Conservation (phyloP, 2,113 vertebrate genomes). For the Amia ocellicauda region DNA sequence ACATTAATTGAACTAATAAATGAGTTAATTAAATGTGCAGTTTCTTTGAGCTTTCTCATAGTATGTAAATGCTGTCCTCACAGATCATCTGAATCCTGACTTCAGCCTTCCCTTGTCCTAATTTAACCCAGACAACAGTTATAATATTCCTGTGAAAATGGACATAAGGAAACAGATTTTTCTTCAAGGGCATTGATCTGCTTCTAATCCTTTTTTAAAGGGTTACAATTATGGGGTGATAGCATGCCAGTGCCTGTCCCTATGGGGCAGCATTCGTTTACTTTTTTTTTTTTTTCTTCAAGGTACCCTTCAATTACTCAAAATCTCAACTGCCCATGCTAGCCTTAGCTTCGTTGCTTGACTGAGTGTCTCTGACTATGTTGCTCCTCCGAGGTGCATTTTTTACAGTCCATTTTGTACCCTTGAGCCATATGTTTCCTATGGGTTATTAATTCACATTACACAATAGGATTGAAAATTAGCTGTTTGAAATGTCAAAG, state of each 20-base stretch:
- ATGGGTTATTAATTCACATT: background rate
- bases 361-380: background rate
- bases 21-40: too few species aligned
- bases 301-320: too few species aligned
- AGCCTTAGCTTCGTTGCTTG: too few species aligned
- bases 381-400: background rate
- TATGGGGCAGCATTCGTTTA: background rate
- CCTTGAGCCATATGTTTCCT: background rate
- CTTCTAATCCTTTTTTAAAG: background rate
- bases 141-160: background rate
- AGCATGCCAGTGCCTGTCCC: background rate
- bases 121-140: background rate
- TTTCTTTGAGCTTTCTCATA: too few species aligned
- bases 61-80: too few species aligned
- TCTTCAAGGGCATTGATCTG: background rate
- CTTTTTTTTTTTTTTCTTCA: too few species aligned
- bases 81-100: too few species aligned
- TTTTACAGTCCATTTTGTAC: background rate
- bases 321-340: too few species aligned
- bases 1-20: too few species aligned
- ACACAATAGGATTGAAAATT: background rate
- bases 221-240: background rate
- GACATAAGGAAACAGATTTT: too few species aligned
- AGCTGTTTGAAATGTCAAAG: background rate
- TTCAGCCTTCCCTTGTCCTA: background rate